phyloP scores from a whole-genome alignment of 2,888 invertebrate genomes.

The Ophioninae sp. region DNA sequence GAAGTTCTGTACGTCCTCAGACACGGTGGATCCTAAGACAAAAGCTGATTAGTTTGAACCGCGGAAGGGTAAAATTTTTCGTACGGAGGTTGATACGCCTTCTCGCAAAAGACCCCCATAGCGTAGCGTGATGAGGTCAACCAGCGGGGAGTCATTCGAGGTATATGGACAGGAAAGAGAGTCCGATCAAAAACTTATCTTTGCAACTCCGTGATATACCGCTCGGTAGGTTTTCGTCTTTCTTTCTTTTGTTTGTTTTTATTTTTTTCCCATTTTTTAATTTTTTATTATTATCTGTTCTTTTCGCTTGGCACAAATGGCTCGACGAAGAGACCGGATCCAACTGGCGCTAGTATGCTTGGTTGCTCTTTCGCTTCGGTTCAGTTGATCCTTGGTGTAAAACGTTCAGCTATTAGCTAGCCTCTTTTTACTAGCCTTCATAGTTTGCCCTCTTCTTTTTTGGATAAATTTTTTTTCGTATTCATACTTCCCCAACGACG shows the following conservation, averaged over 20 bases:
- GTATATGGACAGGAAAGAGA: conserved; percentile 52
- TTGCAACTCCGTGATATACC: conserved; percentile 74
- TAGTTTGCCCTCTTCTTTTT: neutral
- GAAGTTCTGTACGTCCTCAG: no score
- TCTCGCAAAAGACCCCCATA: conserved; percentile 79
- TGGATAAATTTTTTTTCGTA: neutral
- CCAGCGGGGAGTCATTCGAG: conserved; percentile 77
- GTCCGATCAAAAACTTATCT: conserved; percentile 78
- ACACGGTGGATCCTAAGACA: conserved; percentile 70
- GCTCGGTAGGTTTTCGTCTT: conserved; percentile 45
- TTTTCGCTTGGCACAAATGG: conserved; percentile 29
- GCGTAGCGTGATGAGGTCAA: conserved; percentile 80
- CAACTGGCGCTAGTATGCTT: conserved; percentile 46
- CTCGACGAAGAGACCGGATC: conserved; percentile 11
- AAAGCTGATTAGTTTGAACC: conserved; percentile 77
- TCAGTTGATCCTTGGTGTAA: neutral
- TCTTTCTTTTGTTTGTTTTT: conserved; percentile 19
- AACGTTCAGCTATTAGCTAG: conserved; percentile 3
- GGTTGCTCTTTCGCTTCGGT: conserved; percentile 54
- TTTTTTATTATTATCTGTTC: conserved; percentile 25
- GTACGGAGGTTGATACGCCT: conserved; percentile 68
- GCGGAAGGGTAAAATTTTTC: conserved; percentile 43
- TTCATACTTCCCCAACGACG: neutral
- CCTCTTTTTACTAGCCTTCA: conserved; percentile 1
- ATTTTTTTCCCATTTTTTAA: neutral